These are phyloP conservation scores for Tragulus kanchil DNA, from an alignment of 2,113 vertebrate genomes.

Conservation along the genomic window DNA sequence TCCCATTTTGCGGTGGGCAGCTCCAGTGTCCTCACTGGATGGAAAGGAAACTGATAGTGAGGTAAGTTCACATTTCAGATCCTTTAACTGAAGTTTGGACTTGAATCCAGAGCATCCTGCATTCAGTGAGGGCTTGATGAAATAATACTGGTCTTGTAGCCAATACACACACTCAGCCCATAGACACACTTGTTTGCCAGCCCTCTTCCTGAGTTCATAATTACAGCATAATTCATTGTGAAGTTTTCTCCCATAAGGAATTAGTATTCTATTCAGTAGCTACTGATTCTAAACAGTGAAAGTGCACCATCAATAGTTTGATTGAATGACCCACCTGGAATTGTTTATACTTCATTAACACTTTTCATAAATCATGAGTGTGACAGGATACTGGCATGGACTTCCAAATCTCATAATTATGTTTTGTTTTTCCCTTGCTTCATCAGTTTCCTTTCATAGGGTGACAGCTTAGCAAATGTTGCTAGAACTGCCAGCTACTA, in stretches of 20 bases:
- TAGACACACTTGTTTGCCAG: neutral
- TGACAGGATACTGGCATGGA: slow-evolving; percentile 63
- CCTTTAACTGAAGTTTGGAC: slow-evolving; percentile 57
- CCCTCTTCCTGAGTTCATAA: slow-evolving; percentile 85
- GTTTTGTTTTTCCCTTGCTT: slow-evolving; percentile 68
- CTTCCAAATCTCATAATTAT: slow-evolving; percentile 53
- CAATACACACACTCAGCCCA: slow-evolving; percentile 58
- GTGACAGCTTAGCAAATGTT: slow-evolving; percentile 74
- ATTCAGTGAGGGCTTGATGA: slow-evolving; percentile 69
- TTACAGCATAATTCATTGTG: slow-evolving; percentile 88
- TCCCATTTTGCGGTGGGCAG: neutral
- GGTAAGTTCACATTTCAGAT: neutral
- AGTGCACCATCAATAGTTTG: slow-evolving; percentile 62
- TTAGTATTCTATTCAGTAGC: slow-evolving; percentile 75
- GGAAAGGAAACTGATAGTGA: neutral
- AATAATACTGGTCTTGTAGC: slow-evolving; percentile 75
- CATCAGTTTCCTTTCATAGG: slow-evolving; percentile 73
- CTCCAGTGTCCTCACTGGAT: neutral
- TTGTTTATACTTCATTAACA: slow-evolving; percentile 82
- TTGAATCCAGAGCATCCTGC: slow-evolving; percentile 53
- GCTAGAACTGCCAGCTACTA: neutral
- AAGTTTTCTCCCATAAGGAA: slow-evolving; percentile 86
- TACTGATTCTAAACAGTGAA: slow-evolving; percentile 61
- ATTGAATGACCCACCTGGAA: slow-evolving; percentile 79
- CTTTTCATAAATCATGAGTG: slow-evolving; percentile 79